A percentile compares a stretch with the other conserved stretches of the same genome.
These are phyloP conservation scores for Exocentrus adspersus DNA, from an alignment of 2,888 invertebrate species.

Conservation along the genomic window DNA sequence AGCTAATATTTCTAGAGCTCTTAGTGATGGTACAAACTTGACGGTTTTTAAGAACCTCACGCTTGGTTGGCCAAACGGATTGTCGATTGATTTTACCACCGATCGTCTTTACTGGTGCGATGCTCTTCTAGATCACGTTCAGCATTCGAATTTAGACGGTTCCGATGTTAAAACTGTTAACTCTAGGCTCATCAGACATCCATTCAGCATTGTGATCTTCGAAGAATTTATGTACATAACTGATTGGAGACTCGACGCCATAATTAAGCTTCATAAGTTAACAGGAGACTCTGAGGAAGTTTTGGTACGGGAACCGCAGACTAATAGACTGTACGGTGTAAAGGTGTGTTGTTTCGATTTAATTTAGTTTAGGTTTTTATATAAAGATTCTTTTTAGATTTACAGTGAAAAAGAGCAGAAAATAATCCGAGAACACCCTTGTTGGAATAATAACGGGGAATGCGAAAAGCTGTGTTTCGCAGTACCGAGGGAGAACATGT, in stretches of 20 bases:
- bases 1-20: slow-evolving; percentile 93
- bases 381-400: slow-evolving; percentile 57
- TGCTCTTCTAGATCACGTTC: slow-evolving; percentile 94
- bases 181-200: slow-evolving; percentile 86
- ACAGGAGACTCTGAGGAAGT: slow-evolving; percentile 89
- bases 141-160: slow-evolving; percentile 92
- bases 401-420: slow-evolving; percentile 81
- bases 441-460: slow-evolving; percentile 84
- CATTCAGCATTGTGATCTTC: slow-evolving; percentile 91
- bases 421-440: slow-evolving; percentile 80
- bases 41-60: slow-evolving; percentile 90
- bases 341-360: slow-evolving; percentile 66
- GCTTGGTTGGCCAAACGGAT: slow-evolving; percentile 96
- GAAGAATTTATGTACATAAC: slow-evolving; percentile 95
- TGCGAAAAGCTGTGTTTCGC: slow-evolving; percentile 97
- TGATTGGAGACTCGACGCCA: slow-evolving; percentile 96
- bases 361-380: neutral
- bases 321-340: slow-evolving; percentile 90
- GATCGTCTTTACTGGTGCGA: slow-evolving; percentile 98
- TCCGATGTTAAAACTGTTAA: slow-evolving; percentile 90
- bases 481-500: slow-evolving; percentile 72
- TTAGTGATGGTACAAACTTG: slow-evolving; percentile 88
- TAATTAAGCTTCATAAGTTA: slow-evolving; percentile 87
- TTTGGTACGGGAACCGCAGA: slow-evolving; percentile 88
- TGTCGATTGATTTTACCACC: slow-evolving; percentile 89